Percentiles rank a stretch among this genome's conserved stretches.
Conservation (phyloP, 2,888 invertebrate species). For the Amiota minor region DNA sequence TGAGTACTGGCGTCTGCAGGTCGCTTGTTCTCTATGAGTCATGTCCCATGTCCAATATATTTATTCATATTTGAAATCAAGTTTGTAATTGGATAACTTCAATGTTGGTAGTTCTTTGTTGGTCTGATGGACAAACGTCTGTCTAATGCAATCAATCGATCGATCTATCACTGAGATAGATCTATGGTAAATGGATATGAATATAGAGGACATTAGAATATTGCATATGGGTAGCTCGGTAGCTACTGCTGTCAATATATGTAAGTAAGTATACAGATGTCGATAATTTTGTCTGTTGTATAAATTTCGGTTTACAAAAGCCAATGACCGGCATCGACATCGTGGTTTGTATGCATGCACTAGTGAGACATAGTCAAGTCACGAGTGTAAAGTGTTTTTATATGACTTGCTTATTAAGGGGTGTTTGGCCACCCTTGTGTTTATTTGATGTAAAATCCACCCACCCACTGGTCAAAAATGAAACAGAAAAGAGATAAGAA, state of each 20-base stretch:
- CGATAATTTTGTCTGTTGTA: background rate
- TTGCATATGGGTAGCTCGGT: background rate
- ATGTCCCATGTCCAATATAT: conserved; percentile 42
- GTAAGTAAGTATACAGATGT: background rate
- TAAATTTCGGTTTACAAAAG: background rate
- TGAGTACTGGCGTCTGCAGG: conserved; percentile 13
- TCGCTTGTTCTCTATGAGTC: conserved; percentile 50
- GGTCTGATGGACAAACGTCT: no score
- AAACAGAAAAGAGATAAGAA: no score
- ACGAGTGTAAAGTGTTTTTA: no score
- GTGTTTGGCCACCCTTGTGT: background rate
- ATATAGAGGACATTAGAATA: no score
- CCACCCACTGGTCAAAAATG: background rate
- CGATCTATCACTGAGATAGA: background rate
- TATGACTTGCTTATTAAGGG: background rate
- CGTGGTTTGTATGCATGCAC: no score
- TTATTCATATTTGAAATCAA: background rate
- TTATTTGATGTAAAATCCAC: background rate
- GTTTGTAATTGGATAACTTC: background rate
- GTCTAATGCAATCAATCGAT: no score
- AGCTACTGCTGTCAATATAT: background rate
- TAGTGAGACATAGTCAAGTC: no score
- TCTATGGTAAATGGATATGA: background rate
- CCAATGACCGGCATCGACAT: conserved; percentile 15
- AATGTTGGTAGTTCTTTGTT: background rate